phyloP scores from a whole-genome alignment of 2,888 invertebrate species.

The Latrodectus elegans region DNA sequence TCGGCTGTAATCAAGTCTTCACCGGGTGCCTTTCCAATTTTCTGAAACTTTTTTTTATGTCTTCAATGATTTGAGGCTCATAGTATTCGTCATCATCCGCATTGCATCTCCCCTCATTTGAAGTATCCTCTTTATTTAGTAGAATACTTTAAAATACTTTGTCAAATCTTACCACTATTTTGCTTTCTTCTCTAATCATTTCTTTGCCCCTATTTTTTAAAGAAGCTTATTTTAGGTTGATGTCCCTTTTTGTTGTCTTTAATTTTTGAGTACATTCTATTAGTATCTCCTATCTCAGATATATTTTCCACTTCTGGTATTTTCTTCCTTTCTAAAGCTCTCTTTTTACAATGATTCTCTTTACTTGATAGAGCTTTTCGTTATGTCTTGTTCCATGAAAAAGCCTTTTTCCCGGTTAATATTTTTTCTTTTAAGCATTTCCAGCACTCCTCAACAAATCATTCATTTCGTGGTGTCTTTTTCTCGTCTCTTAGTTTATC shows the following conservation, averaged over 20 bases:
- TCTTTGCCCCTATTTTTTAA: background rate
- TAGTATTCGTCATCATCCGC: background rate
- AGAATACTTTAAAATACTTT: background rate
- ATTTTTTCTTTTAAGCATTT: background rate
- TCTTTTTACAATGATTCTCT: background rate
- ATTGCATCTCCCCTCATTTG: background rate
- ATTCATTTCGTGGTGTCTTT: background rate
- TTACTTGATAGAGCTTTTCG: background rate
- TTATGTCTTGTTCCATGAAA: background rate
- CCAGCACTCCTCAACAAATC: background rate
- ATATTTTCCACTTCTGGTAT: background rate
- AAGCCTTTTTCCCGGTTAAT: background rate
- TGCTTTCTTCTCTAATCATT: background rate
- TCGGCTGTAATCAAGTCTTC: background rate
- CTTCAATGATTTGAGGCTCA: background rate
- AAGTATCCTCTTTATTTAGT: background rate
- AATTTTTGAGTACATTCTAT: background rate
- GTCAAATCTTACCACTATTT: background rate
- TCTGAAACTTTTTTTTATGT: background rate
- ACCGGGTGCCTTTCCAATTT: background rate
- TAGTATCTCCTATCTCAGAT: background rate
- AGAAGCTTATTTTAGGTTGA: background rate
- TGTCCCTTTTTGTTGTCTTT: background rate
- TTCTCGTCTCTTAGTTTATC: background rate
- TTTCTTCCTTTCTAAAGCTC: background rate